Base-by-base conservation (phyloP, 2,797 vertebrate genomes). In the Alosa sapidissima region DNA sequence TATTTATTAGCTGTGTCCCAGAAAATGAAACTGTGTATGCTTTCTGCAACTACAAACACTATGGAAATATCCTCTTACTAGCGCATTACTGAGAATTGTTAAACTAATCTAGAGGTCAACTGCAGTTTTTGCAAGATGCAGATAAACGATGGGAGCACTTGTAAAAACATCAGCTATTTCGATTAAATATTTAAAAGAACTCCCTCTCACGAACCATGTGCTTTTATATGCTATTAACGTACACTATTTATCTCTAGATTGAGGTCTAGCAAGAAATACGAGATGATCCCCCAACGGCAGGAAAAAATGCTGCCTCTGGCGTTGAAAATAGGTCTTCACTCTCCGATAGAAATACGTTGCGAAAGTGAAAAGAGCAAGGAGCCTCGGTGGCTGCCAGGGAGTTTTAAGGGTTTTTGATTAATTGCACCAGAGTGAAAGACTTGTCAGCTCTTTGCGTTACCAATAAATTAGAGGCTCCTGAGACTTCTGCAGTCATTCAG, bases 1-100 rank as follows among this genome's bases (percentile, higher is more conserved):
- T 95, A 95, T 95, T 96, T 95, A 94, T 95, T 95, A 93, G 93
- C 92, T 90, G 89, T 92, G 92, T 91, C 92, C 84, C 88, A 82
- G 86, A 58, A 87, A 93, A 89, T 89, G 88, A 92, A 91, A 83
- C 91, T 91, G 68, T n/a, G 68, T 81, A 75, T 86, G 85, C 84
- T 82, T 75, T 87, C 86, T 88, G 90, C 92, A 89, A 89, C 86
- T 91, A 88, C 90, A 91, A 88, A 92, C 89, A 89, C 86, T 85
- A 88, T 89, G 88, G 91, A 88, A 92, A 93, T 91, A 92, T 94
- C 91, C 54, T 85, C 88, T 92, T 92, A 91, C 92, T 84, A 3
- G n/a, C 92, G 92, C 92, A 90, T 89, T 88, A 85, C 89, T 89
- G 90, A 85, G 88, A 72, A 72, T 72, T 72, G 28, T 72, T 36